A percentile compares a stretch with the other conserved stretches of the same genome.
Evolutionary conservation across 2,113 vertebrate genomes (phyloP).

Genomic region (Marmota flaviventris): DNA sequence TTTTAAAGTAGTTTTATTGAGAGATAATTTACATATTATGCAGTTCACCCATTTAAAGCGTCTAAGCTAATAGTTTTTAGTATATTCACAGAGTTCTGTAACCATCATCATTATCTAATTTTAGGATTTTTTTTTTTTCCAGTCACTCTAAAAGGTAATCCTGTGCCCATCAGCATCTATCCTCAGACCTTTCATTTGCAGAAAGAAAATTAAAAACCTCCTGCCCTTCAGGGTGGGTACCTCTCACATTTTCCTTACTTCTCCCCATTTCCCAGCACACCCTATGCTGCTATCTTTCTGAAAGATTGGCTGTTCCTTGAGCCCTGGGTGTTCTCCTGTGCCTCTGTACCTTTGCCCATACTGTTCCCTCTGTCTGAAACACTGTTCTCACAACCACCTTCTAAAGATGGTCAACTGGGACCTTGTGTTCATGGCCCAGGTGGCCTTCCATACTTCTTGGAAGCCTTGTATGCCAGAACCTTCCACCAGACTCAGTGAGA

Average conservation of each 20-base stretch:
- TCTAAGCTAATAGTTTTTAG: too few species aligned
- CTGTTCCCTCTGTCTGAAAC: neutral
- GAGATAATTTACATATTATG: too few species aligned
- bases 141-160: too few species aligned
- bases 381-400: neutral
- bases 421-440: neutral
- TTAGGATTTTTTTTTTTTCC: too few species aligned
- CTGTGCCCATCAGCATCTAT: too few species aligned
- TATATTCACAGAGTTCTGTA: too few species aligned
- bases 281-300: neutral
- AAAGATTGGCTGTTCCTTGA: neutral
- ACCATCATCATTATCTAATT: too few species aligned
- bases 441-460: neutral
- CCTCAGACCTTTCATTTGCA: neutral
- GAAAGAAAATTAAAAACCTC: neutral
- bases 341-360: neutral
- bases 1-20: neutral
- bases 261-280: neutral
- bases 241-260: neutral
- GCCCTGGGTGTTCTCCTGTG: neutral
- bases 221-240: neutral
- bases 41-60: too few species aligned
- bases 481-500: neutral
- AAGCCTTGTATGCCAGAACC: neutral
- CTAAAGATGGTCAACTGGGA: neutral